Evolutionary conservation across 2,797 vertebrate genomes (phyloP).

Genomic region (Squalus acanthias): DNA sequence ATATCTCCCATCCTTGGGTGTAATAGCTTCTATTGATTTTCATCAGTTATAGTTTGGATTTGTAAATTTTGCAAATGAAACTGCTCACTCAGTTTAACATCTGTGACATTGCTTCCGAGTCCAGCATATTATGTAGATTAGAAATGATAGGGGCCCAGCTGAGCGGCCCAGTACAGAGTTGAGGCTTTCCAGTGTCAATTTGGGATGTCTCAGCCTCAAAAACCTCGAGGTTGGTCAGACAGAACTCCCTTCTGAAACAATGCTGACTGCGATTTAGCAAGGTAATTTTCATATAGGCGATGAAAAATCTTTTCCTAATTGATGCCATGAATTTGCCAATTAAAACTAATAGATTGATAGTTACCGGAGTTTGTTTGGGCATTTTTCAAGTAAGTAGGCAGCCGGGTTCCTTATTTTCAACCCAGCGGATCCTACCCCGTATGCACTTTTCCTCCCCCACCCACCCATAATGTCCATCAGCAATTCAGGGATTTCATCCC

Average conservation of each 20-base stretch:
- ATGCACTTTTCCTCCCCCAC: not conserved
- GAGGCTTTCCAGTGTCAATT: not conserved
- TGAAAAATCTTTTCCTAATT: no score
- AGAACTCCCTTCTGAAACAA: no score
- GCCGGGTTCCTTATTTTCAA: no score
- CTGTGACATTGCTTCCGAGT: not conserved
- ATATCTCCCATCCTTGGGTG: no score
- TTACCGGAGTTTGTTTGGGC: no score
- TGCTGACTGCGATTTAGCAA: not conserved
- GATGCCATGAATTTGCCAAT: not conserved
- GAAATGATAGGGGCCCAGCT: not conserved
- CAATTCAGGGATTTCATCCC: no score
- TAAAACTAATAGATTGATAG: not conserved
- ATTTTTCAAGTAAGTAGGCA: not conserved
- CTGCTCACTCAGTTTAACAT: not conserved
- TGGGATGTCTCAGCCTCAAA: no score
- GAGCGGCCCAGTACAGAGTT: not conserved
- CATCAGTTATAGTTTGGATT: no score
- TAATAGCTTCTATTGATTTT: no score
- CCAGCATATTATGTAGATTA: not conserved
- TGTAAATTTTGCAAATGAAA: not conserved
- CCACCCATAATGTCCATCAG: not conserved
- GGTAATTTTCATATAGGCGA: not conserved
- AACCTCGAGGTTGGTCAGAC: no score
- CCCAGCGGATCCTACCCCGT: no score